phyloP scores from a whole-genome alignment of 2,888 invertebrate genomes.

The Auanema sp. region DNA sequence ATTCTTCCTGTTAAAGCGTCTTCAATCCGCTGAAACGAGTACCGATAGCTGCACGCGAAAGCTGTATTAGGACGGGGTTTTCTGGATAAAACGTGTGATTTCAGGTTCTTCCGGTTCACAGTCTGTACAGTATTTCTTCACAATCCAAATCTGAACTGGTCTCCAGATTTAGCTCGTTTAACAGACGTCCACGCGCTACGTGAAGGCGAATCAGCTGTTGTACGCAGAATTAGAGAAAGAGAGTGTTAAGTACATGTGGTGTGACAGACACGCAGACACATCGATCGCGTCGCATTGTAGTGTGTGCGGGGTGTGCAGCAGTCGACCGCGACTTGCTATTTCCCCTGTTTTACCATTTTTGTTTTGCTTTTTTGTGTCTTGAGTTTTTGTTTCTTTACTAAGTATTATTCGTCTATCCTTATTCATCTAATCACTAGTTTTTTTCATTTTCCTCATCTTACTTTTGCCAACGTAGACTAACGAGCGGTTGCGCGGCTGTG shows the following conservation, averaged over 20 bases:
- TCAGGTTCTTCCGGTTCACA: neutral
- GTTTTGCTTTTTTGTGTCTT: no score
- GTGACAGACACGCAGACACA: constrained; percentile 18
- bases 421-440: no score
- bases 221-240: constrained; percentile 9
- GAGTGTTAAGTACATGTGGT: neutral
- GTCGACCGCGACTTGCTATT: constrained; percentile 9
- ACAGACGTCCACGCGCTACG: no score
- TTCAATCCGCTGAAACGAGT: neutral
- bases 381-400: no score
- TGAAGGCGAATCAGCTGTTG: constrained; percentile 21
- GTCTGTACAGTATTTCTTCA: no score
- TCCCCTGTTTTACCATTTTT: neutral
- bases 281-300: constrained; percentile 23
- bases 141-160: no score
- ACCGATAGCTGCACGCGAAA: neutral
- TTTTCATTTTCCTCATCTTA: no score
- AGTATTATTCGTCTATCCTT: no score
- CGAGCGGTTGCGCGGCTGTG: no score
- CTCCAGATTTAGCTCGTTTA: no score
- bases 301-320: constrained; percentile 18
- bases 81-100: constrained; percentile 1
- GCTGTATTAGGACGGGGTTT: constrained; percentile 3
- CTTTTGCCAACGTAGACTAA: no score
- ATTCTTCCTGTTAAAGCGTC: neutral